phyloP scores from a whole-genome alignment of 53 echinoderm and acorn worm species.

The Astropecten irregularis region DNA sequence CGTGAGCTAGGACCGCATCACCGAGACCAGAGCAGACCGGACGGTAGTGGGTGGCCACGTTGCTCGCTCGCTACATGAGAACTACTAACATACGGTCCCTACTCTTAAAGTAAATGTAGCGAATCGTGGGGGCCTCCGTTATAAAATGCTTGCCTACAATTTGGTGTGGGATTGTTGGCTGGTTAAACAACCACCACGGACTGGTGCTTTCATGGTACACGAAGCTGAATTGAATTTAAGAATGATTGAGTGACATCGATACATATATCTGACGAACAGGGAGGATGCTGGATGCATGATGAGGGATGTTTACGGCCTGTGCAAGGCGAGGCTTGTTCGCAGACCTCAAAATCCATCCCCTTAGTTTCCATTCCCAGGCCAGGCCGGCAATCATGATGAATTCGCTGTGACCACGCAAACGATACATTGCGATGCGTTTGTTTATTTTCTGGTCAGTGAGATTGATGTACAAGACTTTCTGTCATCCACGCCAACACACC shows the following conservation, averaged over 20 bases:
- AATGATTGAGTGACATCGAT: slow-evolving; percentile 34
- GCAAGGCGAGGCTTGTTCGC: no score
- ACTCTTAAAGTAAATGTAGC: slow-evolving; percentile 49
- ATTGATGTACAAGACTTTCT: no score
- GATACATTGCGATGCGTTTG: slow-evolving; percentile 16
- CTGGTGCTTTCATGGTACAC: slow-evolving; percentile 31
- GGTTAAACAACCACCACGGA: slow-evolving; percentile 31
- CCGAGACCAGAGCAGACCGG: no score
- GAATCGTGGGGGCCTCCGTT: slow-evolving; percentile 17
- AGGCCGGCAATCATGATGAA: slow-evolving; percentile 16
- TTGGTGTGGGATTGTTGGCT: slow-evolving; percentile 29
- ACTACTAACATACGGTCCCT: slow-evolving; percentile 26
- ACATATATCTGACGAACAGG: background rate
- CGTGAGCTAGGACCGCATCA: no score
- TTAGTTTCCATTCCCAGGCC: no score
- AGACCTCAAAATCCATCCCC: no score
- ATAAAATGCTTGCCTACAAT: no score
- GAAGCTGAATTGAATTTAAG: slow-evolving; percentile 53
- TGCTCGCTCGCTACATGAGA: no score
- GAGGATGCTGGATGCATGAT: no score
- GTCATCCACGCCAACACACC: no score
- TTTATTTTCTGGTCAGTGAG: slow-evolving; percentile 6
- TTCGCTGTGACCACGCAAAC: background rate
- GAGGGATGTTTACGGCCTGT: no score
- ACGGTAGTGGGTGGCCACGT: no score